phyloP scores from a whole-genome alignment of 2,888 invertebrate species.

The Agrenia bidenticulata region DNA sequence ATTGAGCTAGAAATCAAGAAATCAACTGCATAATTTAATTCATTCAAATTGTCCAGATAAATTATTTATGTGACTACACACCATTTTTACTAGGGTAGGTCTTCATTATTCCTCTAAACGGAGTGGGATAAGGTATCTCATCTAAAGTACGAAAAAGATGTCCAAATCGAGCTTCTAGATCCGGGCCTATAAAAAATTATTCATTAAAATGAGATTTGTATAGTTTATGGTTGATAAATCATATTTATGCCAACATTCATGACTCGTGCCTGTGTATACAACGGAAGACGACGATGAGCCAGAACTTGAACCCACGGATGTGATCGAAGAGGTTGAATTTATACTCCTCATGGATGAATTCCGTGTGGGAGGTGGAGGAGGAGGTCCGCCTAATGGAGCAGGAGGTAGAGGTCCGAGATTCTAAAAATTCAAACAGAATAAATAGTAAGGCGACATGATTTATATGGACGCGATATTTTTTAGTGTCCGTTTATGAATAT shows the following conservation, averaged over 20 bases:
- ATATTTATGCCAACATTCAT: not conserved
- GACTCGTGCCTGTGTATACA: conserved; percentile 26
- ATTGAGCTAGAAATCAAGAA: conserved; percentile 50
- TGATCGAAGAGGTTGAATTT: conserved; percentile 50
- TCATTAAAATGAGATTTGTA: not conserved
- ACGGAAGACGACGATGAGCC: conserved; percentile 42
- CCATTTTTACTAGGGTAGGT: conserved; percentile 69
- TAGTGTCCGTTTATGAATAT: too few relatives aligned
- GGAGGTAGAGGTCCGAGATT: conserved; percentile 42
- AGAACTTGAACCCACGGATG: conserved; percentile 41
- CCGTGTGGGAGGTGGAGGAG: conserved; percentile 65
- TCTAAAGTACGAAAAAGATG: conserved; percentile 65
- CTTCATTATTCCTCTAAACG: conserved; percentile 68
- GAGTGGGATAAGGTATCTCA: conserved; percentile 70
- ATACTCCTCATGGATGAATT: conserved; percentile 65
- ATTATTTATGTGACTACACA: conserved; percentile 50
- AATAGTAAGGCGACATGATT: too few relatives aligned
- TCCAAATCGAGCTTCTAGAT: conserved; percentile 70
- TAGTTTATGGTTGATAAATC: not conserved
- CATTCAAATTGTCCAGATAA: conserved; percentile 2
- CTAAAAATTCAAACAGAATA: not conserved
- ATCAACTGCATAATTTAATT: not conserved
- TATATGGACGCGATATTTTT: not conserved
- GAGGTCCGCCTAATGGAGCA: conserved; percentile 52
- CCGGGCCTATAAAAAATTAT: conserved; percentile 56